Conservation (phyloP, 2,113 vertebrate species). For the Anseranas semipalmata region DNA sequence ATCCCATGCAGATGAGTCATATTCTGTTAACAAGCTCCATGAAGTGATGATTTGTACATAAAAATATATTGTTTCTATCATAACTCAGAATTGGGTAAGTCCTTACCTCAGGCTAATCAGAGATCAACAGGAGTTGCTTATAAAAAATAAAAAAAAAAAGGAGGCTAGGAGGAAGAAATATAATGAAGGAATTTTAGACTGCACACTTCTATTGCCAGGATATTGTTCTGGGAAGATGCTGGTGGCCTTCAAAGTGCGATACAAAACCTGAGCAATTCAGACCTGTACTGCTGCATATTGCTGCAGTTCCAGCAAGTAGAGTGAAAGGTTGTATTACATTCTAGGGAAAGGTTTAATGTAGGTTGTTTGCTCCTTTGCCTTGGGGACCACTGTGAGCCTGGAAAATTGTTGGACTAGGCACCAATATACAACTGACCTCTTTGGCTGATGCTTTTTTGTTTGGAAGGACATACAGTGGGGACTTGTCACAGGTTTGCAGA, state of each 20-base stretch:
- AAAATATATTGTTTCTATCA: neutral
- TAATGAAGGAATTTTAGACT: neutral
- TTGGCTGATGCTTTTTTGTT: neutral
- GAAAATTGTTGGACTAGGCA: neutral
- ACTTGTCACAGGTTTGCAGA: neutral
- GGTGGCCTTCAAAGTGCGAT: neutral
- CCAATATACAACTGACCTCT: neutral
- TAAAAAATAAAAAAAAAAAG: neutral
- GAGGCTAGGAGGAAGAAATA: neutral
- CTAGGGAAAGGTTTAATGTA: neutral
- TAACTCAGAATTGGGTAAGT: neutral
- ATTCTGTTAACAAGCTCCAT: neutral
- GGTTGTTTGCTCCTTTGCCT: neutral
- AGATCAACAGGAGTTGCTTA: neutral
- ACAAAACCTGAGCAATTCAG: neutral
- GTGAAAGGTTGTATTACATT: neutral
- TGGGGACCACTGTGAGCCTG: neutral
- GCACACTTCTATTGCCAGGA: neutral
- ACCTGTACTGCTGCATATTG: neutral
- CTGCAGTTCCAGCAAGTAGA: neutral
- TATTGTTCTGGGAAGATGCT: neutral
- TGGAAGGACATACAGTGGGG: accelerated
- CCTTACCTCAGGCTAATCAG: neutral
- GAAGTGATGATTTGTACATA: neutral
- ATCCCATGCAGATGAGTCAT: neutral